A percentile compares a stretch with the other conserved stretches of the same genome.
These are phyloP conservation scores for Ammodytes marinus DNA, from an alignment of 2,113 vertebrate genomes.

Conservation along the genomic window DNA sequence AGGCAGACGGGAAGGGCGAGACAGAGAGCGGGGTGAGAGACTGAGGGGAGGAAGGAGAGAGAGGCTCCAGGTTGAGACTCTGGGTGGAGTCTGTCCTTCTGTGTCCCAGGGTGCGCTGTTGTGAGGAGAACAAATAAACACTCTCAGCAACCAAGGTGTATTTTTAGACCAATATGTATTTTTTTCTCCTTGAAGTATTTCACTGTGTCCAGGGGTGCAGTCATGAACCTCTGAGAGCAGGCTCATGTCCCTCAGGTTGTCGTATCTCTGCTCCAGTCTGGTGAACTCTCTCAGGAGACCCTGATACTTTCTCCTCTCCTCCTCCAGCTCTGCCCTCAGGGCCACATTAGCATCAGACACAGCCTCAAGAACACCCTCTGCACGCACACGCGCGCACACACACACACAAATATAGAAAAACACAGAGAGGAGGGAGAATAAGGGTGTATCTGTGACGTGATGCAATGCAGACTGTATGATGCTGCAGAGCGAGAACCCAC, in stretches of 20 bases:
- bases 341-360: slow-evolving; percentile 49
- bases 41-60: slow-evolving; percentile 59
- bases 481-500: slow-evolving; percentile 39
- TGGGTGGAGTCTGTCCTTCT: slow-evolving; percentile 75
- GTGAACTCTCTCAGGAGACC: slow-evolving; percentile 84
- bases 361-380: slow-evolving; percentile 66
- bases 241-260: slow-evolving; percentile 85
- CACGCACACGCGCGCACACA: slow-evolving; percentile 27
- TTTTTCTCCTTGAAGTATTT: not conserved
- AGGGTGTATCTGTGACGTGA: not conserved
- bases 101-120: slow-evolving; percentile 78
- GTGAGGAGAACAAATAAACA: not conserved
- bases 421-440: not conserved
- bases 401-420: not conserved
- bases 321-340: slow-evolving; percentile 82
- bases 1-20: slow-evolving; percentile 66
- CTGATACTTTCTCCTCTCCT: slow-evolving; percentile 83
- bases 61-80: slow-evolving; percentile 78
- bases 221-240: slow-evolving; percentile 81
- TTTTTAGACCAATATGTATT: not conserved
- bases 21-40: slow-evolving; percentile 51
- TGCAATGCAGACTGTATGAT: not conserved
- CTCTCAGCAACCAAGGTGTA: not conserved
- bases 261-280: slow-evolving; percentile 86
- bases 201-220: not conserved